A percentile compares a stretch with the other conserved stretches of the same genome.
Conservation (phyloP, 2,888 invertebrate species). For the Trissonchulus sp. region DNA sequence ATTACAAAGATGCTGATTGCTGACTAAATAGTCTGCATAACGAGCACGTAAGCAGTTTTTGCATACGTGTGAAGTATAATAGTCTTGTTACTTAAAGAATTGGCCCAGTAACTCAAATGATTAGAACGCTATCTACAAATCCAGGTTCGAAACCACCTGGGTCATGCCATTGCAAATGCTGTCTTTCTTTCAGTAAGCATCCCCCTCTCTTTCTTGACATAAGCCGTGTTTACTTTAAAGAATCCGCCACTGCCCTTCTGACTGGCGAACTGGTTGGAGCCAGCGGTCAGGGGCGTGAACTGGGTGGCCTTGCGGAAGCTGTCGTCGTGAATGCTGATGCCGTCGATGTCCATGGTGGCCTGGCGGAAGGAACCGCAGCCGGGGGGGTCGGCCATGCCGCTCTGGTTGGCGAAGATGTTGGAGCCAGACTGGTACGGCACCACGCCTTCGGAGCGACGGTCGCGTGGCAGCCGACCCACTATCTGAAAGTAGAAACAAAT, state of each 20-base stretch:
- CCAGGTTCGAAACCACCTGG: no score
- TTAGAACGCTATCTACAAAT: no score
- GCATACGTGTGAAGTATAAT: no score
- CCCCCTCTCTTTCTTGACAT: no score
- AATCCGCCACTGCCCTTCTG: constrained; percentile 49
- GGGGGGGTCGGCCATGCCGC: constrained; percentile 47
- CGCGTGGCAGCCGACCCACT: constrained; percentile 39
- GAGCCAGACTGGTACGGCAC: constrained; percentile 50
- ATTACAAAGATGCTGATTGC: no score
- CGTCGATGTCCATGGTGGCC: constrained; percentile 15
- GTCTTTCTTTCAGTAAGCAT: no score
- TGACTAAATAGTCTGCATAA: no score
- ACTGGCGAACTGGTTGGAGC: constrained; percentile 51
- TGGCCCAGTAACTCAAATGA: no score
- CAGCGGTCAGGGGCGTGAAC: constrained; percentile 50
- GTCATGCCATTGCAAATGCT: no score
- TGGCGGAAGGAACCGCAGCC: constrained; percentile 25
- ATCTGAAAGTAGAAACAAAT: constrained; percentile 37
- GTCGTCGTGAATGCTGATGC: constrained; percentile 43
- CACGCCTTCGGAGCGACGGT: constrained; percentile 46
- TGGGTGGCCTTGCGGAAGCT: constrained; percentile 46
- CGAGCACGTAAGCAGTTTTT: no score
- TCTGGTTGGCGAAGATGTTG: constrained; percentile 49
- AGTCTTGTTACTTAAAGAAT: no score
- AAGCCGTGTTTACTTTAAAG: constrained; percentile 44